A percentile compares a stretch with the other conserved stretches of the same genome.
Conservation (phyloP, 2,888 invertebrate species). For the Eutolmus rufibarbis region DNA sequence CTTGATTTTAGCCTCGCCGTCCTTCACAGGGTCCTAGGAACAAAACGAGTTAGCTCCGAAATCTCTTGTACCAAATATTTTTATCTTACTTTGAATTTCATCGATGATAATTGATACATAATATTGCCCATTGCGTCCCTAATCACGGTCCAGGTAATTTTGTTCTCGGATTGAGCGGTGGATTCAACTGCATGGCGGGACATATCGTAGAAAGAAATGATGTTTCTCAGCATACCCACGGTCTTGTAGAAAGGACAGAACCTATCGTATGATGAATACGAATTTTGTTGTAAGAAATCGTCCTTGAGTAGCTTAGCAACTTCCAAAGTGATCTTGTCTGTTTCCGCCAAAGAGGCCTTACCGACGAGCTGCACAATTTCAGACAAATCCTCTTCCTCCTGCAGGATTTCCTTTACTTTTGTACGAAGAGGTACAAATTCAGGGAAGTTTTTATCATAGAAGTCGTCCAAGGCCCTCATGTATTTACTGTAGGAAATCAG, state of each 20-base stretch:
- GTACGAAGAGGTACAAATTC: conserved; percentile 98
- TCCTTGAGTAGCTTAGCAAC: conserved; percentile 98
- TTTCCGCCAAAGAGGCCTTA: conserved; percentile 97
- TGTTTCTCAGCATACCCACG: conserved; percentile 97
- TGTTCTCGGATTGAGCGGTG: conserved; percentile 98
- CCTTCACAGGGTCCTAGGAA: conserved; percentile 94
- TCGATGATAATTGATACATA: conserved; percentile 95
- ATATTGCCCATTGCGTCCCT: conserved; percentile 96
- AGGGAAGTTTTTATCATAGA: conserved; percentile 97
- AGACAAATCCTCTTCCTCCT: conserved; percentile 98
- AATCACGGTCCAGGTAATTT: conserved; percentile 98
- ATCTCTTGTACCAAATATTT: not conserved
- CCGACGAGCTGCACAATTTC: conserved; percentile 99
- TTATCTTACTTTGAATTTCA: conserved; percentile 92
- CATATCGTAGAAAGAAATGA: conserved; percentile 98
- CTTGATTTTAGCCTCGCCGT: conserved; percentile 97
- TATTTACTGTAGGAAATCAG: conserved; percentile 99
- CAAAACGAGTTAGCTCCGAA: not conserved
- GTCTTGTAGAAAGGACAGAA: conserved; percentile 99
- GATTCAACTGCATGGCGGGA: conserved; percentile 97
- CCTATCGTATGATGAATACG: conserved; percentile 92
- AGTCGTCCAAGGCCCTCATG: conserved; percentile 97
- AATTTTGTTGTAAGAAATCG: conserved; percentile 99
- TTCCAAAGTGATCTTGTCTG: conserved; percentile 99
- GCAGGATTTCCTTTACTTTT: conserved; percentile 92